These are phyloP conservation scores for Pheosia gnoma DNA, from an alignment of 2,888 invertebrate genomes.

Conservation along the genomic window DNA sequence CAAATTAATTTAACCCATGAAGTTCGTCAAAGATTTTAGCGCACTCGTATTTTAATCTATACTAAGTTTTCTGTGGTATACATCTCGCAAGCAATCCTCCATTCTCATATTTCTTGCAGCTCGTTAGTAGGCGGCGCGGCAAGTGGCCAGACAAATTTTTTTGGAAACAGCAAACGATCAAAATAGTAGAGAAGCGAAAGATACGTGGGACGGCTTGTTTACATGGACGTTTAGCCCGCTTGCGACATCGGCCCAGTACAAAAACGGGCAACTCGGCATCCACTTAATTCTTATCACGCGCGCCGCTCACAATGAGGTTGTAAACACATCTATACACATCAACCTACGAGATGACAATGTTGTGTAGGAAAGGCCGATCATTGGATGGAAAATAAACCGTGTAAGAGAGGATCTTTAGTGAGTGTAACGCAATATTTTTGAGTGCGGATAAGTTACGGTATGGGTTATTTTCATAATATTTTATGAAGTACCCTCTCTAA, in stretches of 20 bases:
- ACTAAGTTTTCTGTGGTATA: neutral
- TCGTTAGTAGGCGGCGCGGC: slow-evolving; percentile 8
- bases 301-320: slow-evolving; percentile 54
- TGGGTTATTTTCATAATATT: too few species aligned
- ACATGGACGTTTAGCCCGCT: slow-evolving; percentile 53
- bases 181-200: slow-evolving; percentile 27
- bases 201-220: slow-evolving; percentile 32
- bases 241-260: slow-evolving; percentile 55
- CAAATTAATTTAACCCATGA: too few species aligned
- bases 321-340: slow-evolving; percentile 53
- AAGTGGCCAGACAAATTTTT: slow-evolving; percentile 4
- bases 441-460: neutral
- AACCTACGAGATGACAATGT: slow-evolving; percentile 44
- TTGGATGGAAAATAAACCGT: neutral
- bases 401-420: neutral
- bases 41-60: too few species aligned
- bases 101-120: neutral
- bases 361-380: slow-evolving; percentile 11
- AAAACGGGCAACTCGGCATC: slow-evolving; percentile 52
- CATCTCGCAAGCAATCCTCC: neutral
- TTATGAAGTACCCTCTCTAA: too few species aligned
- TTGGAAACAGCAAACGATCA: slow-evolving; percentile 6
- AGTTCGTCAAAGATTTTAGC: too few species aligned
- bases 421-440: neutral
- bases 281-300: slow-evolving; percentile 67